Evolutionary conservation across 2,113 vertebrate genomes (phyloP), one percentile per base, ranked within the genome.

Genomic region (Gobiocypris rarus): DNA sequence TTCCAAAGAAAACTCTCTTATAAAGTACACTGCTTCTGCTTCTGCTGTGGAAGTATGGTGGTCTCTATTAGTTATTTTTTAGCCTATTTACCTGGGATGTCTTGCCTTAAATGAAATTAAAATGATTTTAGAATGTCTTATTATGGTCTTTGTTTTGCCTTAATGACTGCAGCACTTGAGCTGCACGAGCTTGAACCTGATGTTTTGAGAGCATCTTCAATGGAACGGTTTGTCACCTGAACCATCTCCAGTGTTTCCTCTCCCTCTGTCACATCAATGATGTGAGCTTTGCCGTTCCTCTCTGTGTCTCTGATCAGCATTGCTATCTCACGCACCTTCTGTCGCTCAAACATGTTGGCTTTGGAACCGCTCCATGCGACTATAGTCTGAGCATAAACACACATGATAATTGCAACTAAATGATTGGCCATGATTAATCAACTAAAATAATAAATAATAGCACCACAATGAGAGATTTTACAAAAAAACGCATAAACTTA

Each of bases 191-290:
- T 17, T 54, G 2, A 22, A 22, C 17, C 17, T 54, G 17, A 54
- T 3, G 52, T 22, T 54, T 22, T 54, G 52, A 54, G 6, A 59
- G 9, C n/a, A 59, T 59, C 59, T 34, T 69, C 22, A 65, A 26
- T 22, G 41, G 65, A 24, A 4, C 8, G n/a, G 13, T 43, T 69
- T 41, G 70, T 73, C 45, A 97, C 97, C 94, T 96, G 91, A 17
- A 94, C 90, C 96, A 98, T 97, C 92, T 98, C 96, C 0, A 95
- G 89, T 0, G 96, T 95, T 86, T 99, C 97, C 58, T 98, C 95
- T 0, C 97, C 96, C 0, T 98, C 96, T 0, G 34, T 75, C 88
- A 92, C 84, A 0, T 95, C 94, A 85, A 95, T 91, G 78, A 99
- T 95, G 13, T 74, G 86, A 15, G 96, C 96, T 86, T 95, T 96